Conservation (phyloP, 2,797 vertebrate species). For the Poecilia picta region DNA sequence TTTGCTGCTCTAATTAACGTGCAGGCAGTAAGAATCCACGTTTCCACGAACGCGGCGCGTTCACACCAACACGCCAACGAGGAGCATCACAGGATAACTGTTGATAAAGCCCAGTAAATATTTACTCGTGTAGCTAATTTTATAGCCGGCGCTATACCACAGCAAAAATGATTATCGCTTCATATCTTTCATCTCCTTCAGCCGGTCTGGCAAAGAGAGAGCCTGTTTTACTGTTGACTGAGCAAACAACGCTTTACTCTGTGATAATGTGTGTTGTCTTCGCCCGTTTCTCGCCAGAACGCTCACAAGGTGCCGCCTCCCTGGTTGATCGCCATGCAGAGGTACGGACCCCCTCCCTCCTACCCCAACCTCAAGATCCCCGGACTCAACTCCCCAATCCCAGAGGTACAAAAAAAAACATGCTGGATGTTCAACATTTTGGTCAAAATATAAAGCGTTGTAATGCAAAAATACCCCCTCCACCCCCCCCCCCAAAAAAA, state of each 20-base stretch:
- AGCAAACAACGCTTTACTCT: background rate
- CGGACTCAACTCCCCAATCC: slow-evolving; percentile 92
- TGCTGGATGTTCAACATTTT: background rate
- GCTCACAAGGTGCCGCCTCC: slow-evolving; percentile 94
- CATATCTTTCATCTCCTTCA: background rate
- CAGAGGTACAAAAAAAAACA: slow-evolving; percentile 80
- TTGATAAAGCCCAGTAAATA: slow-evolving; percentile 6
- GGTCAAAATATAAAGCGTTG: background rate
- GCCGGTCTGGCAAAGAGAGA: background rate
- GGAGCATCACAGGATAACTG: background rate
- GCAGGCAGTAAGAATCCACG: slow-evolving; percentile 8
- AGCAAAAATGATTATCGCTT: background rate
- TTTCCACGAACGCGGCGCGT: slow-evolving; percentile 3
- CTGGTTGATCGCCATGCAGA: slow-evolving; percentile 95
- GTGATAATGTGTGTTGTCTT: background rate
- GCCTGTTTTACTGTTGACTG: background rate
- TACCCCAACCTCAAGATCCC: slow-evolving; percentile 97
- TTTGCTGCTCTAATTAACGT: slow-evolving; percentile 1
- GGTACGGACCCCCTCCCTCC: slow-evolving; percentile 92
- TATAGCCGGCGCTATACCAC: background rate
- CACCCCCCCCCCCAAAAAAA: background rate
- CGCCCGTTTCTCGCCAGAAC: slow-evolving; percentile 76
- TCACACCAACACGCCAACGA: slow-evolving; percentile 9
- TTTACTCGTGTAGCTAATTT: background rate
- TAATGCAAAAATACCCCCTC: background rate